Conservation (phyloP, 2,797 vertebrate genomes). For the Sardinella longiceps region DNA sequence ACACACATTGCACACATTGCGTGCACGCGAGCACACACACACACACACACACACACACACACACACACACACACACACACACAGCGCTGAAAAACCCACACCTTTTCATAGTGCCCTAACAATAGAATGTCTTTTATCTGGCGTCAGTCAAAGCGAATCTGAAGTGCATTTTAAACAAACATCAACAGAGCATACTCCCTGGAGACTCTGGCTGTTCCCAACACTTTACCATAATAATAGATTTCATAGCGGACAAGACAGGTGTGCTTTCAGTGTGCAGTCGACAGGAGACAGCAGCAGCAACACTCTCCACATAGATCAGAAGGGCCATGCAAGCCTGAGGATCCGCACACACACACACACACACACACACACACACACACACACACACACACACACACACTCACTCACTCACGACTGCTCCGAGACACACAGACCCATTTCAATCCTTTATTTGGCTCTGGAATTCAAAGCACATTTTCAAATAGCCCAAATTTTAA, state of each 20-base stretch:
- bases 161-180: constrained; percentile 21
- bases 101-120: constrained; percentile 7
- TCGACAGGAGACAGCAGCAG: neutral
- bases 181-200: neutral
- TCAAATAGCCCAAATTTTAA: neutral
- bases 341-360: neutral
- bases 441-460: neutral
- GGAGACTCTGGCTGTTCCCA: neutral
- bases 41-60: constrained; percentile 7
- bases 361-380: neutral
- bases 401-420: no score
- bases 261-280: neutral
- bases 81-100: neutral
- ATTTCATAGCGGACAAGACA: constrained; percentile 1
- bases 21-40: no score
- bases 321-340: neutral
- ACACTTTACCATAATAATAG: constrained; percentile 19
- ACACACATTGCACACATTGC: no score
- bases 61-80: neutral
- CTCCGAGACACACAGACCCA: neutral
- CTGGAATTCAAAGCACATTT: neutral
- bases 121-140: constrained; percentile 40
- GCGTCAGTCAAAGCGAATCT: constrained; percentile 33
- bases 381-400: neutral
- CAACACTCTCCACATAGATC: neutral